Base-by-base conservation (phyloP, 35 echinoderm and acorn worm species). In the Holothuria glaberrima region DNA sequence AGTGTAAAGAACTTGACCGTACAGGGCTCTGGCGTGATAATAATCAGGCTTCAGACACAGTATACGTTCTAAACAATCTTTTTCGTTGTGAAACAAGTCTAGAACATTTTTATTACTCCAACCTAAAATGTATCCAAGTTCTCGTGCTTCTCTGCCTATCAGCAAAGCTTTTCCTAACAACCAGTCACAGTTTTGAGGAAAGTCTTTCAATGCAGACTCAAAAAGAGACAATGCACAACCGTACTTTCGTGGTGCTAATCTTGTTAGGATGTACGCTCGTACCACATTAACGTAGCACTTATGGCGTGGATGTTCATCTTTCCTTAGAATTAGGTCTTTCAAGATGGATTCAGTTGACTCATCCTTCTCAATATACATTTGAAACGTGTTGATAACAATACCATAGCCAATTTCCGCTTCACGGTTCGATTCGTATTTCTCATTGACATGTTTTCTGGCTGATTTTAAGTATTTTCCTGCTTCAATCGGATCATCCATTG, bases 311-410 rank as follows among this genome's bases (percentile, higher is more conserved):
- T 32, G 20, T 34, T 73, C 1, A 2, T 13, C 12, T 73, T 33
- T 73, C 69, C 41, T 73, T 0, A 17, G 14, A 24, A 1, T 12
- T 21, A 73, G 41, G 17, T 73, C 12, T 9, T 32, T 29, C 30
- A 73, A 73, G 0, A 18, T 73, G 32, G 69, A 29, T 18, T 73
- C 69, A 58, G n/a, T 16, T 12, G 30, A 1, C 31, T 44, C 22
- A 25, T 81, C 77, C 12, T 9, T 50, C n/a, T 6, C 22, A 17
- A 81, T 12, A 30, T 26, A 81, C 69, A 73, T 73, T 17, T 35
- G 69, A 73, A 73, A 73, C 41, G 69, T 73, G 29, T 73, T 73
- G 21, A 73, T 73, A 33, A 73, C 69, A 2, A 73, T 32, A 21
- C 69, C 69, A 35, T 73, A 73, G 18, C 69, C 69, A 38, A 32